phyloP scores from a whole-genome alignment of 2,113 vertebrate species.

The Colinus virginianus region DNA sequence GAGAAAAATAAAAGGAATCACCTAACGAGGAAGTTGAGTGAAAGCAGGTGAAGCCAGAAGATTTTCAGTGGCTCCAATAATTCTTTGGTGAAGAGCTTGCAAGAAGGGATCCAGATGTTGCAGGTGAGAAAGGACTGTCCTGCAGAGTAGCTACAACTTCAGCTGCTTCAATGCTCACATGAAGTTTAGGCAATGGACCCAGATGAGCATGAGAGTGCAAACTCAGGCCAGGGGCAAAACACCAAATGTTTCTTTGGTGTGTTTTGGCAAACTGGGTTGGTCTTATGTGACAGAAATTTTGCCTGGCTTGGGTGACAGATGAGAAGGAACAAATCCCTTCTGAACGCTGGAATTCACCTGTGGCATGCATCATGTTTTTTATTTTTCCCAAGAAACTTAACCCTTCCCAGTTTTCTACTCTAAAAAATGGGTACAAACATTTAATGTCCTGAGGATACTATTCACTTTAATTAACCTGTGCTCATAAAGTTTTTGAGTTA shows the following conservation, averaged over 20 bases:
- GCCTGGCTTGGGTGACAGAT: neutral
- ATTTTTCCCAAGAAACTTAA: neutral
- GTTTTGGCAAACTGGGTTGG: neutral
- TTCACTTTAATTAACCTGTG: slow-evolving; percentile 21
- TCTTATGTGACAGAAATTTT: neutral
- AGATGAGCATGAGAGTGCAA: neutral
- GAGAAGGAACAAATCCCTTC: neutral
- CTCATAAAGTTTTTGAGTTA: slow-evolving; percentile 36
- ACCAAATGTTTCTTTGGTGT: neutral
- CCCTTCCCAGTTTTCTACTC: neutral
- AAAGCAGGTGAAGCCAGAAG: neutral
- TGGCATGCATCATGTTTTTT: neutral
- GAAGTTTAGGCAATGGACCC: neutral
- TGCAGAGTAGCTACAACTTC: neutral
- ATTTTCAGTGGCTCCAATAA: neutral
- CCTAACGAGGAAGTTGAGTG: neutral
- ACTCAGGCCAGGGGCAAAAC: neutral
- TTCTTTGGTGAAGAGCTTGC: neutral
- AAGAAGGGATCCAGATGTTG: neutral
- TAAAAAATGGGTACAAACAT: neutral
- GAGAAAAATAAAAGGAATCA: neutral
- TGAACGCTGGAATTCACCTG: neutral
- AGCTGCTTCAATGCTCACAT: neutral
- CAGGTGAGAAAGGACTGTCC: neutral
- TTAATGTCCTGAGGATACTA: neutral